Evolutionary conservation across 1,140 invertebrate genomes (phyloP), one percentile per base, ranked within the genome.

Genomic region (Atopsyche davidsoni): DNA sequence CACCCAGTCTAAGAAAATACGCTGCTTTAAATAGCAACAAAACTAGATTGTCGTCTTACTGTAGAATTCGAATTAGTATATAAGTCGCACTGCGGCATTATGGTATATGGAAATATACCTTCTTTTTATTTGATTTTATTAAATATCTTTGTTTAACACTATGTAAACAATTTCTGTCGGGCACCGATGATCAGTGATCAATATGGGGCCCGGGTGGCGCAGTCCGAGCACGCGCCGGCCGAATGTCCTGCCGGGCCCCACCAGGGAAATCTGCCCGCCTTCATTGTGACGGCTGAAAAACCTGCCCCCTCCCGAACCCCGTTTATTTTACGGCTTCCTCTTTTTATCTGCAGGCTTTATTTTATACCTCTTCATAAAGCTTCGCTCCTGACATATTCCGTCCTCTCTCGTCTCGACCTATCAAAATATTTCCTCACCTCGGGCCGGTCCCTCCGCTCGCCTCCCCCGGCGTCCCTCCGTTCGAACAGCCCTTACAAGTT

Each of bases 161-260:
- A n/a, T n/a, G n/a, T n/a, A n/a, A n/a, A n/a, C n/a, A n/a, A n/a
- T n/a, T n/a, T n/a, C n/a, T n/a, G n/a, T n/a, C n/a, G n/a, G n/a
- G n/a, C n/a, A n/a, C n/a, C n/a, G n/a, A n/a, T n/a, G n/a, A n/a
- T n/a, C n/a, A n/a, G n/a, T n/a, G n/a, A n/a, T n/a, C n/a, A n/a
- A n/a, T n/a, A n/a, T n/a, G n/a, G n/a, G n/a, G n/a, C n/a, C n/a
- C n/a, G n/a, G 28, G n/a, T n/a, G n/a, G n/a, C n/a, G n/a, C n/a
- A 58, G 54, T 35, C 55, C 51, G 51, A 47, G 50, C 55, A 58
- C 55, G 55, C 51, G 46, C 51, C 42, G 45, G 19, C 47, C 42
- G 47, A 58, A 58, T 51, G 47, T 47, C 51, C 39, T 58, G 55
- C 51, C 55, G 51, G 51, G 55, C 46, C 55, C 46, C 55, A 46